Conservation (phyloP, 2,113 vertebrate species). For the Herpetotheres cachinnans region DNA sequence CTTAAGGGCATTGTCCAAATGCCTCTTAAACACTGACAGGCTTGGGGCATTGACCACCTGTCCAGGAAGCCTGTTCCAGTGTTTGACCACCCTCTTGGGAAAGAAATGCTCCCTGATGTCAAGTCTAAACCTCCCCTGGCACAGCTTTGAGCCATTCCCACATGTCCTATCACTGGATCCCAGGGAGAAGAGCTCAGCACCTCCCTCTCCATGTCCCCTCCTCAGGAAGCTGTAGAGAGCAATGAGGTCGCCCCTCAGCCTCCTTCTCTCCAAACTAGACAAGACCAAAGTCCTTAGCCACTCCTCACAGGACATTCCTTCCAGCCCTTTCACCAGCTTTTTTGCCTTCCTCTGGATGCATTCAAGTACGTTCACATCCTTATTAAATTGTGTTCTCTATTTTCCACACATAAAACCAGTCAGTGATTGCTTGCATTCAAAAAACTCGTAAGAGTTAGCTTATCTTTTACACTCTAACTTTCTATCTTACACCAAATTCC, state of each 20-base stretch:
- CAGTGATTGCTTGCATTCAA: neutral
- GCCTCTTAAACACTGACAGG: neutral
- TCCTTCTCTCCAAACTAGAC: too few species aligned
- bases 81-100: too few species aligned
- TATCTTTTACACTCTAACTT: neutral
- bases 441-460: neutral
- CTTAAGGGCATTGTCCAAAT: neutral
- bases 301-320: neutral
- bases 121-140: too few species aligned
- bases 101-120: too few species aligned
- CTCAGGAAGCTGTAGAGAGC: too few species aligned
- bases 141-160: too few species aligned
- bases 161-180: too few species aligned
- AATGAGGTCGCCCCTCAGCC: too few species aligned
- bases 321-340: neutral
- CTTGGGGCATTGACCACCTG: too few species aligned
- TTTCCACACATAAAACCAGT: neutral
- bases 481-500: neutral
- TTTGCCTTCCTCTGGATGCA: neutral
- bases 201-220: too few species aligned
- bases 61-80: too few species aligned
- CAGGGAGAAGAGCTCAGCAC: too few species aligned
- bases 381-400: neutral
- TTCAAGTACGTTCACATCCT: neutral
- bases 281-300: fast-evolving